Evolutionary conservation across 2,113 vertebrate genomes (phyloP).

Genomic region (Chelonoidis abingdonii): DNA sequence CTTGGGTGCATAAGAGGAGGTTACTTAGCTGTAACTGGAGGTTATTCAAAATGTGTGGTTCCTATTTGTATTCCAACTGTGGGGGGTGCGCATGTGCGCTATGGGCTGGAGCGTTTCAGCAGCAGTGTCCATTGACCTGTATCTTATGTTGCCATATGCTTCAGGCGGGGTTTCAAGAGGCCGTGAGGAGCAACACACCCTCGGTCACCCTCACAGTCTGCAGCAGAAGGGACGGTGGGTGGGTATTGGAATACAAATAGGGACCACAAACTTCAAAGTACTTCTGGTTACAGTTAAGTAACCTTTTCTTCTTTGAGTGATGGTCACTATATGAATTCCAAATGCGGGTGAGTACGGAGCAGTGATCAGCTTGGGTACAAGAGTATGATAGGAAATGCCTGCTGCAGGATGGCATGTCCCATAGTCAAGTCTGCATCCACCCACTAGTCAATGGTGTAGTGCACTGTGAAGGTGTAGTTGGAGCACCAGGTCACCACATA

Average conservation of each 20-base stretch:
- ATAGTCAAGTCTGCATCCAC: too few species aligned
- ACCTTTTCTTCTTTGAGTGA: too few species aligned
- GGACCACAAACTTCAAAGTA: neutral
- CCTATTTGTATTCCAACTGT: neutral
- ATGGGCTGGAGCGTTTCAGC: neutral
- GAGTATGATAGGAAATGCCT: neutral
- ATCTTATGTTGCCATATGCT: neutral
- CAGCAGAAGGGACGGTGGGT: neutral
- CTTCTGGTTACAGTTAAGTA: too few species aligned
- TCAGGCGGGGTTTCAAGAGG: neutral
- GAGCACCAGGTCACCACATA: neutral
- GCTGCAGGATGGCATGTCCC: neutral
- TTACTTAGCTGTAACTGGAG: neutral
- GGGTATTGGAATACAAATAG: neutral
- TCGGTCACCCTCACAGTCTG: neutral
- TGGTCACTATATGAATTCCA: too few species aligned
- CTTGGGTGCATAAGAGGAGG: neutral
- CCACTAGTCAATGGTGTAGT: too few species aligned
- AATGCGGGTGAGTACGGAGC: neutral
- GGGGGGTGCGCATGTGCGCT: neutral
- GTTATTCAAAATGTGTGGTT: neutral
- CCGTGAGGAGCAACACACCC: too few species aligned
- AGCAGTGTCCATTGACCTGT: neutral
- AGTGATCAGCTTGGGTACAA: neutral
- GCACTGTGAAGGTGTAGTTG: too few species aligned